Conservation (phyloP, 2,113 vertebrate species). For the Centrocercus urophasianus region DNA sequence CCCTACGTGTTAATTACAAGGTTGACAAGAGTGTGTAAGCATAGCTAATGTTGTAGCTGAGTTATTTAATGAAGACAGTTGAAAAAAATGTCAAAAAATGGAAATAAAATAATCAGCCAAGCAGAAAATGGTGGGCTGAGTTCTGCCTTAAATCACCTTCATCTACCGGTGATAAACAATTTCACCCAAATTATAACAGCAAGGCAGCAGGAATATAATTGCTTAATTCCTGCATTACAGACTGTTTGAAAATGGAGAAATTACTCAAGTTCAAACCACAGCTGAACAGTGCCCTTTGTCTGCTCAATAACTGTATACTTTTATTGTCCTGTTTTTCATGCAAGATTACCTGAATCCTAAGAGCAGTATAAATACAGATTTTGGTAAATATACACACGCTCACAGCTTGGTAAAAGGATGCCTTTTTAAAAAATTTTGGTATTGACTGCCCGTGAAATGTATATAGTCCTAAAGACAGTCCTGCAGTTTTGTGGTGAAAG, state of each 20-base stretch:
- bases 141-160: background rate
- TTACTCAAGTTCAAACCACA: background rate
- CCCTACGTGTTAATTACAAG: conserved; percentile 61
- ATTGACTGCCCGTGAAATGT: background rate
- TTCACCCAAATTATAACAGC: background rate
- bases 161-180: background rate
- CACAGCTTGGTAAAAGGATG: background rate
- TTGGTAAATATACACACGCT: background rate
- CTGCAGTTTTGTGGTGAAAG: background rate
- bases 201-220: background rate
- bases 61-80: background rate
- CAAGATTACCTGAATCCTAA: background rate
- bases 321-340: background rate
- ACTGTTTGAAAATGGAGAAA: background rate
- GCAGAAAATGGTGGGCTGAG: background rate
- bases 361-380: background rate
- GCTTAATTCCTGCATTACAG: background rate
- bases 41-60: background rate
- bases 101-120: background rate
- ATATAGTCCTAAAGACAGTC: background rate
- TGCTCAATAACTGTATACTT: background rate
- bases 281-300: background rate
- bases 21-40: conserved; percentile 19
- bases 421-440: background rate
- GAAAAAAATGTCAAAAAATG: background rate